These are phyloP conservation scores for Illadopsis cleaveri DNA, from an alignment of 2,113 vertebrate genomes.

Conservation along the genomic window DNA sequence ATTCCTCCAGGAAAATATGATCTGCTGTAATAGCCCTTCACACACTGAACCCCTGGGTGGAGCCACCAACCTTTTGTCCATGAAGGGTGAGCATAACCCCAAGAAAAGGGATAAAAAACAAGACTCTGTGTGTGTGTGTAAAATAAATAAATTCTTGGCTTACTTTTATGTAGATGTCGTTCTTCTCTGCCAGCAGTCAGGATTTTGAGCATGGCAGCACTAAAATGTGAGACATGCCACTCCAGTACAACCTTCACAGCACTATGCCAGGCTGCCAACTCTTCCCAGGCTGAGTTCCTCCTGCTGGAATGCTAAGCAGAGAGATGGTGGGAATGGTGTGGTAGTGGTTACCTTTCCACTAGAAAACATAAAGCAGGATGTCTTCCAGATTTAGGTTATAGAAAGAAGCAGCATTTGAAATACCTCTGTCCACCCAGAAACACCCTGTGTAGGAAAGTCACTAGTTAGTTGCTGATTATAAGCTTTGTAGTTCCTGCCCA, in stretches of 20 bases:
- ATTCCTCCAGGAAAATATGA: background rate
- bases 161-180: background rate
- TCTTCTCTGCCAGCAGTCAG: background rate
- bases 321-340: background rate
- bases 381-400: background rate
- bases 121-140: background rate
- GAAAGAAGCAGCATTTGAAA: background rate
- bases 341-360: background rate
- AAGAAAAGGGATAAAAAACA: background rate
- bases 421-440: background rate
- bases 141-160: background rate
- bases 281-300: background rate
- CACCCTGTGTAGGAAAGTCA: background rate
- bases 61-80: background rate
- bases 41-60: background rate
- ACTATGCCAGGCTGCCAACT: background rate
- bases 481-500: background rate
- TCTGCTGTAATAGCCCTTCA: accelerated
- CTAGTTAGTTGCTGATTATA: background rate
- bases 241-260: background rate
- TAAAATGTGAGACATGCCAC: background rate
- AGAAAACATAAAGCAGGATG: background rate
- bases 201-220: background rate
- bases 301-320: background rate
- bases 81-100: background rate